Conservation (phyloP, 2,888 invertebrate genomes). For the Eupithecia tripunctaria region DNA sequence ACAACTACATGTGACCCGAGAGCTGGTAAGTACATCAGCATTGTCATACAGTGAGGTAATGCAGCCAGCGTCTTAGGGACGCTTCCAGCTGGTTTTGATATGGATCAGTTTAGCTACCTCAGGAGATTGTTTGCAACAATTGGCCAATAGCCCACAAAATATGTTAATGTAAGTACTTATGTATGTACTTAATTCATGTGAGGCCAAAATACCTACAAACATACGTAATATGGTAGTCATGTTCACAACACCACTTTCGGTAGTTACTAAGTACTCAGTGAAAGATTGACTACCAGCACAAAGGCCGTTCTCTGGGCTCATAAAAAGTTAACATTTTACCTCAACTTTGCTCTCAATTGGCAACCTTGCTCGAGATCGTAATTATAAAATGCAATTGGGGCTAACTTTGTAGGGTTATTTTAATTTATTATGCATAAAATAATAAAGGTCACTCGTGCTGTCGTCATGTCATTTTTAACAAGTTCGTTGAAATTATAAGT, state of each 20-base stretch:
- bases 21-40: too few relatives aligned
- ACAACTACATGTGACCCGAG: too few relatives aligned
- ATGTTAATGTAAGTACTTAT: not conserved
- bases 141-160: too few relatives aligned
- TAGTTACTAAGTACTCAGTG: conserved; percentile 38
- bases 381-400: conserved; percentile 48
- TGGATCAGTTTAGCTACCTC: too few relatives aligned
- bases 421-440: conserved; percentile 49
- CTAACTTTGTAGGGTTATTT: conserved; percentile 34
- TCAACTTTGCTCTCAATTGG: conserved; percentile 61
- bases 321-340: conserved; percentile 50
- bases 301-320: conserved; percentile 57
- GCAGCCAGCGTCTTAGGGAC: too few relatives aligned
- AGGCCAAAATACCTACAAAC: not conserved
- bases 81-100: too few relatives aligned
- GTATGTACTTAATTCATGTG: not conserved
- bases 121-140: too few relatives aligned
- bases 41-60: too few relatives aligned
- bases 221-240: not conserved
- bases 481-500: conserved; percentile 3
- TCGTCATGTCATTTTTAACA: conserved; percentile 14
- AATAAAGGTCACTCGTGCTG: conserved; percentile 35
- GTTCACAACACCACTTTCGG: not conserved
- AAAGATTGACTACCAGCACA: conserved; percentile 52
- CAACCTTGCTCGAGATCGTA: conserved; percentile 57